Conservation (phyloP, 2,888 invertebrate species). For the Ornithoptera priamus region DNA sequence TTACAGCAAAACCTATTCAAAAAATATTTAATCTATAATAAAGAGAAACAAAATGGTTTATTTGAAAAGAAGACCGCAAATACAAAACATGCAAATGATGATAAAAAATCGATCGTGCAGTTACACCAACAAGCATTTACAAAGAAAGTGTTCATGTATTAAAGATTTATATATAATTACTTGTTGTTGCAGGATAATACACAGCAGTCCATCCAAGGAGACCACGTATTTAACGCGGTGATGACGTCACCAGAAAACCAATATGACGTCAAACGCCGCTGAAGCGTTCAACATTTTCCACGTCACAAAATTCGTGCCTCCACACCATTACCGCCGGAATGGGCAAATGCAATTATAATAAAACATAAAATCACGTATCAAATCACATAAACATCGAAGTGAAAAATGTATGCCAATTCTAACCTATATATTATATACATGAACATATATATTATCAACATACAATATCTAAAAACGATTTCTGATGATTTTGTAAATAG, state of each 20-base stretch:
- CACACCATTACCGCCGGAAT: constrained; percentile 72
- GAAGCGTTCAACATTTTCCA: constrained; percentile 50
- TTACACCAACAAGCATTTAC: constrained; percentile 62
- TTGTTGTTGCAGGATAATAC: constrained; percentile 73
- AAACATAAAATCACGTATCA: constrained; percentile 6
- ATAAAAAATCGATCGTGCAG: constrained; percentile 52
- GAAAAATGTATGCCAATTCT: not conserved
- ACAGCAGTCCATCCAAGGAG: constrained; percentile 69
- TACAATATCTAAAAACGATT: constrained; percentile 43
- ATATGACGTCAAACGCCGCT: constrained; percentile 39
- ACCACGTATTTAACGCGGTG: constrained; percentile 70
- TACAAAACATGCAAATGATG: not conserved
- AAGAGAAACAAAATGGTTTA: not conserved
- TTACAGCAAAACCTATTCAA: not conserved
- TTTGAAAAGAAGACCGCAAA: constrained; percentile 1
- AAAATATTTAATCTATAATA: not conserved
- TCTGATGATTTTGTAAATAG: constrained; percentile 79
- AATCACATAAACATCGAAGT: not conserved
- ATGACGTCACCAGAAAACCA: constrained; percentile 42
- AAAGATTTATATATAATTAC: constrained; percentile 21
- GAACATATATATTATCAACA: constrained; percentile 3
- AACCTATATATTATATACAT: not conserved
- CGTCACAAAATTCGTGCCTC: constrained; percentile 77
- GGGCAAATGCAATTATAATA: constrained; percentile 61
- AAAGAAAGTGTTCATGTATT: not conserved